Evolutionary conservation across 2,797 vertebrate species (phyloP).

Genomic region (Sebastes wilsoni): DNA sequence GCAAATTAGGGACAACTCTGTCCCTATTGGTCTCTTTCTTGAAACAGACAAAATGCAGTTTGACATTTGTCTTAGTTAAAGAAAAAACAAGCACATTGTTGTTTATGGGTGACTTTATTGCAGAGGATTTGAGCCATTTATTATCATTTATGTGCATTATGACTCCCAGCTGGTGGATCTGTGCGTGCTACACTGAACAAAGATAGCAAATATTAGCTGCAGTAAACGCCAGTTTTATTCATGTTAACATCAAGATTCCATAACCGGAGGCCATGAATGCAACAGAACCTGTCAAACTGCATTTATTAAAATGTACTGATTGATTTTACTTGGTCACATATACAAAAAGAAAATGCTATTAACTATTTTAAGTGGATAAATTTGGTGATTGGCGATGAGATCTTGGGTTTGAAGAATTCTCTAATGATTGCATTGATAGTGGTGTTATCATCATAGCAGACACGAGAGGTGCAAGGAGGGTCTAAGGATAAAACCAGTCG

Average conservation of each 20-base stretch:
- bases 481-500: not conserved
- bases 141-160: slow-evolving; percentile 62
- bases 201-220: slow-evolving; percentile 63
- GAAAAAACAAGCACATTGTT: not conserved
- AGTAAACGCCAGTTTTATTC: slow-evolving; percentile 71
- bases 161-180: slow-evolving; percentile 62
- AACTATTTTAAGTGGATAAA: slow-evolving; percentile 58
- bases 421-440: not conserved
- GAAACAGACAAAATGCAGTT: not conserved
- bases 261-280: slow-evolving; percentile 63
- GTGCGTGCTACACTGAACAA: slow-evolving; percentile 63
- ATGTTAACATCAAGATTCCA: slow-evolving; percentile 59
- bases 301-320: slow-evolving; percentile 67
- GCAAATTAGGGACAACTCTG: slow-evolving; percentile 27
- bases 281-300: slow-evolving; percentile 62
- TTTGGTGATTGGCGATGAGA: slow-evolving; percentile 41
- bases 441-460: not conserved
- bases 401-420: not conserved
- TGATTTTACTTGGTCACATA: slow-evolving; percentile 58
- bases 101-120: slow-evolving; percentile 18
- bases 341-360: slow-evolving; percentile 15
- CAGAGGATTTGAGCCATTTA: slow-evolving; percentile 36
- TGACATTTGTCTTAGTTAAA: slow-evolving; percentile 1
- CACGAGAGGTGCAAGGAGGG: not conserved
- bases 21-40: not conserved